Evolutionary conservation across 2,113 vertebrate species (phyloP).

Genomic region (Pycnonotus jocosus): DNA sequence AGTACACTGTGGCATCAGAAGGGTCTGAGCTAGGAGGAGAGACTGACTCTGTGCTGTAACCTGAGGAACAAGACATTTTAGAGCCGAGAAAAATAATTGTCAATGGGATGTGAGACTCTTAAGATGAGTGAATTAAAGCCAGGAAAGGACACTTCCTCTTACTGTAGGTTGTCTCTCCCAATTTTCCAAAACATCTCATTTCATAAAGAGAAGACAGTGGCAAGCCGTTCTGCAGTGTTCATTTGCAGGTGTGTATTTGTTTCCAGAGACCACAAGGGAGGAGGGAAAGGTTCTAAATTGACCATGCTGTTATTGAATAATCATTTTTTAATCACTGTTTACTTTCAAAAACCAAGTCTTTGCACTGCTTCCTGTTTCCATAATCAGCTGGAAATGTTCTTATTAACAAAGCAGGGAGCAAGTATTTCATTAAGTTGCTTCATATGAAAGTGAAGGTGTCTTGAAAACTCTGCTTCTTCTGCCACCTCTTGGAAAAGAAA

Average conservation of each 20-base stretch:
- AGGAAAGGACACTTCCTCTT: background rate
- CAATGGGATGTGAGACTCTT: background rate
- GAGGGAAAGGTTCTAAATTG: background rate
- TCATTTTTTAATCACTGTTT: background rate
- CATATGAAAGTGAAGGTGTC: background rate
- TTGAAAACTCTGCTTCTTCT: background rate
- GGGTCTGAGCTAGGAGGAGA: background rate
- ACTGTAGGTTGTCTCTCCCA: background rate
- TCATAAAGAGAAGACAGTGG: background rate
- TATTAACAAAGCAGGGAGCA: background rate
- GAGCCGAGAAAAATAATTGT: background rate
- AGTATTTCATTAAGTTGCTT: background rate
- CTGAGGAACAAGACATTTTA: background rate
- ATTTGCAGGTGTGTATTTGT: background rate
- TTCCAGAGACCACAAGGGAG: background rate
- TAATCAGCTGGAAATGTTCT: background rate
- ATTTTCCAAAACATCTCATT: background rate
- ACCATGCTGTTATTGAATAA: background rate
- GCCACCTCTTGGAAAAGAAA: background rate
- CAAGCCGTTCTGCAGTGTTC: background rate
- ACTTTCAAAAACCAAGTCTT: background rate
- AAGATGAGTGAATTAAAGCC: background rate
- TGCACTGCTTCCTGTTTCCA: background rate
- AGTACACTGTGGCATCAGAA: background rate
- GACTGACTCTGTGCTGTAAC: background rate